Conservation (phyloP, 1,140 invertebrate species). For the Temnothorax curvispinosus region DNA sequence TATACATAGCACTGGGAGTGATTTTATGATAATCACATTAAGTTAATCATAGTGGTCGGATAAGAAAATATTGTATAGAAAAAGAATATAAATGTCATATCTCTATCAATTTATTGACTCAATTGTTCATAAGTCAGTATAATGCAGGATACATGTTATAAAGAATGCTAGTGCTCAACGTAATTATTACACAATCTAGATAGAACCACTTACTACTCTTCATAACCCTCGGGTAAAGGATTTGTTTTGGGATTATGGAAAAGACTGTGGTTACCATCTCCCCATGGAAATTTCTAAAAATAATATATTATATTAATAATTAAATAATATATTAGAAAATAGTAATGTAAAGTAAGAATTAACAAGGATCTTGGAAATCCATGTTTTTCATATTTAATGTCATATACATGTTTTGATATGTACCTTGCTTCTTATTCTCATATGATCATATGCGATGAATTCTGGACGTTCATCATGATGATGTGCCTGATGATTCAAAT, state of each 20-base stretch:
- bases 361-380: not conserved
- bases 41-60: not conserved
- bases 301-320: not conserved
- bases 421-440: slow-evolving; percentile 71
- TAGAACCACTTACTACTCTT: slow-evolving; percentile 47
- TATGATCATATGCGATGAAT: slow-evolving; percentile 50
- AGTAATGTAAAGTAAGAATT: not conserved
- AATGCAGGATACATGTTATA: slow-evolving; percentile 23
- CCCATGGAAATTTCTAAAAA: slow-evolving; percentile 86
- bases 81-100: not conserved
- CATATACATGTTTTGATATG: not conserved
- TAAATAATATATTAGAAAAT: not conserved
- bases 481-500: slow-evolving; percentile 9
- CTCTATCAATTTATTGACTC: slow-evolving; percentile 55
- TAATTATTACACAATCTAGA: not conserved
- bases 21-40: not conserved
- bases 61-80: not conserved
- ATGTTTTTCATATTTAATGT: not conserved
- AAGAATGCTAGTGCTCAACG: slow-evolving; percentile 5
- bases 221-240: slow-evolving; percentile 82
- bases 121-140: slow-evolving; percentile 5
- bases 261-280: slow-evolving; percentile 87
- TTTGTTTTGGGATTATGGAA: slow-evolving; percentile 87
- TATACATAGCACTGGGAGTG: not conserved
- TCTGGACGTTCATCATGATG: not conserved